Evolutionary conservation across 2,888 invertebrate species (phyloP).

Genomic region (Allophyes oxyacanthae): DNA sequence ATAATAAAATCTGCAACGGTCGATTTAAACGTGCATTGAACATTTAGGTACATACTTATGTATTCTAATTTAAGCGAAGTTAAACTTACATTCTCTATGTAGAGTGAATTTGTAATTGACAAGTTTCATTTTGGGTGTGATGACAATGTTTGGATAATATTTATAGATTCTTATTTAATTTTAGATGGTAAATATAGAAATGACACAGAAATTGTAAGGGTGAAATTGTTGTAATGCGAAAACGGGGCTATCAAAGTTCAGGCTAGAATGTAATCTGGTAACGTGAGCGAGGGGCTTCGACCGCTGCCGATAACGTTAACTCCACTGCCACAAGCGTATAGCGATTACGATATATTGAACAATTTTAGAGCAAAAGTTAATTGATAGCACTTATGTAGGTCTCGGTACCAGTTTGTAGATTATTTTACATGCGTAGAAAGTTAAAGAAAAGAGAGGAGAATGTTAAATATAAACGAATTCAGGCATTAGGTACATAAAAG

Average conservation of each 20-base stretch:
- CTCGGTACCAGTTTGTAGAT: conserved; percentile 7
- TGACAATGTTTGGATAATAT: not conserved
- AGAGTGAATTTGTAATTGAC: conserved; percentile 25
- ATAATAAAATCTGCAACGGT: conserved; percentile 76
- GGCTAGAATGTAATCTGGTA: conserved; percentile 78
- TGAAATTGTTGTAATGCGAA: conserved; percentile 67
- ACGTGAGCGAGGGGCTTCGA: conserved; percentile 81
- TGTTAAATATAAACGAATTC: too few relatives aligned
- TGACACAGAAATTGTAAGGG: conserved; percentile 56
- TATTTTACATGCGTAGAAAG: conserved; percentile 6
- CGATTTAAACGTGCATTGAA: conserved; percentile 48
- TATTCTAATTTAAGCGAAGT: conserved; percentile 45
- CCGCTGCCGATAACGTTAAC: conserved; percentile 78
- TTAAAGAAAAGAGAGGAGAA: too few relatives aligned
- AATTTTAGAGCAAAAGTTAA: conserved; percentile 59
- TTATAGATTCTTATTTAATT: conserved; percentile 1
- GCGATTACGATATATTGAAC: conserved; percentile 63
- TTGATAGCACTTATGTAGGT: conserved; percentile 38
- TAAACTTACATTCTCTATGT: conserved; percentile 33
- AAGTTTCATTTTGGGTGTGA: conserved; percentile 23
- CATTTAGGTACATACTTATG: conserved; percentile 39
- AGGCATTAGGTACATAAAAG: too few relatives aligned
- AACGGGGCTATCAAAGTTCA: conserved; percentile 81
- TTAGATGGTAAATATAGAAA: conserved; percentile 36
- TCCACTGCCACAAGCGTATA: conserved; percentile 57